Percentiles rank a stretch among this genome's conserved stretches.
These are phyloP conservation scores for Ascidia mentula DNA, from an alignment of 23 tunicate species.

Conservation along the genomic window DNA sequence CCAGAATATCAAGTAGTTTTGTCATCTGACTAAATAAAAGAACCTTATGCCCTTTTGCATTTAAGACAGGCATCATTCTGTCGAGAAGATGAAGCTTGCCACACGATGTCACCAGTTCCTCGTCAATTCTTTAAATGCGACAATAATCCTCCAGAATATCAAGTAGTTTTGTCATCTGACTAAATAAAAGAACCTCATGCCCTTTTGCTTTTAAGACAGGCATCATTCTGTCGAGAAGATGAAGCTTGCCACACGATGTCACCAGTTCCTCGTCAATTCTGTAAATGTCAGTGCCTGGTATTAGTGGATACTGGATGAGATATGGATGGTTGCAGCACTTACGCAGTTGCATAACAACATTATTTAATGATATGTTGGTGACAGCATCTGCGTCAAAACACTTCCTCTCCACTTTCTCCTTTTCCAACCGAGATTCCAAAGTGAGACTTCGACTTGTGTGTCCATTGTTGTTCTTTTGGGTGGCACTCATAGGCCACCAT, in stretches of 20 bases:
- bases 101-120: slow-evolving; percentile 51
- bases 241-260: slow-evolving; percentile 66
- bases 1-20: slow-evolving; percentile 61
- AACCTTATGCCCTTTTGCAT: slow-evolving; percentile 57
- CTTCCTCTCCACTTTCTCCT: slow-evolving; percentile 11
- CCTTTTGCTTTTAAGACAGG: slow-evolving; percentile 47
- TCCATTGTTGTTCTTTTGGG: too few species aligned
- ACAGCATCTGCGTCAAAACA: slow-evolving; percentile 21
- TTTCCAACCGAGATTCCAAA: slow-evolving; percentile 11
- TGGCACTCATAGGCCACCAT: too few species aligned
- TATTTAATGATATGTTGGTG: slow-evolving; percentile 66
- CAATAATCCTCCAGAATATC: slow-evolving; percentile 77
- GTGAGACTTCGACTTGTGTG: slow-evolving; percentile 50
- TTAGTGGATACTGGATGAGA: slow-evolving; percentile 79
- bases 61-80: slow-evolving; percentile 65
- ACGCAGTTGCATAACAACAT: slow-evolving; percentile 77
- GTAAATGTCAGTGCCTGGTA: slow-evolving; percentile 73
- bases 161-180: slow-evolving; percentile 76
- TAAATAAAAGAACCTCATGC: slow-evolving; percentile 77
- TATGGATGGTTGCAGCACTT: slow-evolving; percentile 96
- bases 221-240: slow-evolving; percentile 69
- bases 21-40: slow-evolving; percentile 85
- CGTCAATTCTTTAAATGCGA: slow-evolving; percentile 63
- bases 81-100: slow-evolving; percentile 83
- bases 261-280: slow-evolving; percentile 70